Conservation (phyloP, 2,797 vertebrate species). For the Microctenopoma stevenorrisi region DNA sequence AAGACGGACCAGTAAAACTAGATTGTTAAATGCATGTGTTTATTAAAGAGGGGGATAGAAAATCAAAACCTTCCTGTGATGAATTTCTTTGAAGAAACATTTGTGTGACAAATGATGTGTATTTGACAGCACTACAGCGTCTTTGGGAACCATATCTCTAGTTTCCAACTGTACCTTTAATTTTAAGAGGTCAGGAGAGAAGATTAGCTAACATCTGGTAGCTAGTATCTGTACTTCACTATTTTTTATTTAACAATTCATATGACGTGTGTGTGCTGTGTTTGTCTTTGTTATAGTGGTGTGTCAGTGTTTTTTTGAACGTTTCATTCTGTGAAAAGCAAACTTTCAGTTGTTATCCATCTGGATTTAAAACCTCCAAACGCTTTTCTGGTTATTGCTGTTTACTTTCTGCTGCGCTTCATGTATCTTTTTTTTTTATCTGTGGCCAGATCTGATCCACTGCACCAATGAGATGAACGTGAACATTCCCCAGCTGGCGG, state of each 20-base stretch:
- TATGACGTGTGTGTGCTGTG: background rate
- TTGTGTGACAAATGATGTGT: background rate
- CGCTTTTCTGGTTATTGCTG: conserved; percentile 10
- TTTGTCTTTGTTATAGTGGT: conserved; percentile 16
- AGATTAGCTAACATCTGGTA: conserved; percentile 1
- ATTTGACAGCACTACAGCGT: background rate
- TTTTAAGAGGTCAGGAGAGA: conserved; percentile 4
- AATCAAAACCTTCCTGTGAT: no score
- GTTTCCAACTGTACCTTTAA: background rate
- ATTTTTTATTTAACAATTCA: conserved; percentile 12
- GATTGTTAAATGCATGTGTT: no score
- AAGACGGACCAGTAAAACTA: no score
- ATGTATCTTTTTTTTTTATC: conserved; percentile 1
- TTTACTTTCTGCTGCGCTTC: background rate
- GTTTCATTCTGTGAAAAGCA: conserved; percentile 18
- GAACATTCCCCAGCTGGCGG: conserved; percentile 91
- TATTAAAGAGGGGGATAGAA: no score
- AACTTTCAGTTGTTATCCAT: conserved; percentile 3
- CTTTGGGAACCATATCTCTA: no score
- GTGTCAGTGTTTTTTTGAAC: conserved; percentile 3
- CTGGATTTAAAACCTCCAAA: conserved; percentile 24
- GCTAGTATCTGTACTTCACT: conserved; percentile 12
- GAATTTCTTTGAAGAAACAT: no score
- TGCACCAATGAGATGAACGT: conserved; percentile 96
- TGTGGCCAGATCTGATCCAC: conserved; percentile 89